Evolutionary conservation across 2,797 vertebrate species (phyloP).

Genomic region (Silurus aristotelis): DNA sequence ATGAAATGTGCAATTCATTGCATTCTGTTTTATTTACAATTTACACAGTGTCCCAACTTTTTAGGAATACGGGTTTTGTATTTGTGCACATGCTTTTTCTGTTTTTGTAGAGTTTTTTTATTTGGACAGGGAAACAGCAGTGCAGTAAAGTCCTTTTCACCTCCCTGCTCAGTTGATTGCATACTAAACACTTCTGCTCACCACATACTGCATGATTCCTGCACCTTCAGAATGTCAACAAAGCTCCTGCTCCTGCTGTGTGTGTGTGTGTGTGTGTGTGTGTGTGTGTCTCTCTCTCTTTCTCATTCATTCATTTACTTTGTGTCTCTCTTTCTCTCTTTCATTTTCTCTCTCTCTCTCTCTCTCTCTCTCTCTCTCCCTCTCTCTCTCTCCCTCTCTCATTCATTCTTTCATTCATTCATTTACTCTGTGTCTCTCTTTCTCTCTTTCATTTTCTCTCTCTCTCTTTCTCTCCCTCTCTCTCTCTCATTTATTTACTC

Average conservation of each 20-base stretch:
- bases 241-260: neutral
- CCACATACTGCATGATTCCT: slow-evolving; percentile 36
- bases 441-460: neutral
- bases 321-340: neutral
- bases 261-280: neutral
- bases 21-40: too few relatives aligned
- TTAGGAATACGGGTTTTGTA: neutral
- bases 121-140: neutral
- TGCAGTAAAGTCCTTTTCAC: slow-evolving; percentile 18
- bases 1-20: too few relatives aligned
- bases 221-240: slow-evolving; percentile 61
- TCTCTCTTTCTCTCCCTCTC: neutral
- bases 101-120: neutral
- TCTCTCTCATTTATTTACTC: neutral
- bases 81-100: neutral
- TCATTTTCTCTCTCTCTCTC: too few relatives aligned
- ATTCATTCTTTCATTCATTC: too few relatives aligned
- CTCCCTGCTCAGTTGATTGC: slow-evolving; percentile 30
- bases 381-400: neutral
- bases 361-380: too few relatives aligned
- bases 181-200: slow-evolving; percentile 37
- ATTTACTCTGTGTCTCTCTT: too few relatives aligned
- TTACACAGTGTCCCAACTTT: too few relatives aligned
- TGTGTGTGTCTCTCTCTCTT: too few relatives aligned
- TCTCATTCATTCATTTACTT: too few relatives aligned